Base-by-base conservation (phyloP, 2,113 vertebrate species). In the Eolophus roseicapilla region DNA sequence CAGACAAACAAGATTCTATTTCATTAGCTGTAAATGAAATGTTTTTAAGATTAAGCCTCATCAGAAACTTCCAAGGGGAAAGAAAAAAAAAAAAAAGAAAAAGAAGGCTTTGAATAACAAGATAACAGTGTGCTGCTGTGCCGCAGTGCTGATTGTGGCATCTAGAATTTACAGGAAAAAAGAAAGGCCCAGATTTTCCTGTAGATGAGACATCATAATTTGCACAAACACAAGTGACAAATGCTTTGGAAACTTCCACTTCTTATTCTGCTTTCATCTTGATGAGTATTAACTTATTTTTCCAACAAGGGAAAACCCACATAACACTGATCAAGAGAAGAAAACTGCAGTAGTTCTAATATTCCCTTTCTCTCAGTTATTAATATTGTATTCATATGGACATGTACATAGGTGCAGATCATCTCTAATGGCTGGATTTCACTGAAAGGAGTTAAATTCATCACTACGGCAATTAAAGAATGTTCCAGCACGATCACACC, bases 241-340 rank as follows among this genome's bases (percentile, higher is more conserved):
- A 76, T 74, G 81, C 35, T 85, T 88, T 71, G 74, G 65, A 96
- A 92, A 44, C 60, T 95, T 92, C 39, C 37, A 37, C 19, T 89
- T 87, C 24, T 19, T 60, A 55, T 64, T 92, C 57, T 84, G 44
- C 65, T 95, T 89, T 93, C 35, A 73, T 68, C 70, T 86, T 75
- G 85, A 85, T 84, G 63, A 79, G 20, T 47, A 52, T 73, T 87
- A 82, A 46, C 37, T 74, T 82, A 60, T 37, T 68, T 60, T 89
- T 85, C 44, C 57, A 62, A 6, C 21, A 52, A 64, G n/a, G 37
- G 52, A 89, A 84, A 82, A 55, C 28, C 7, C 65, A 85, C 8
- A 64, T 33, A 68, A 49, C 50, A 47, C 3, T 13, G 19, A 76
- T 57, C 39, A 84, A 64, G 77, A 75, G 16, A 71, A 17, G 27